Evolutionary conservation across 2,113 vertebrate species (phyloP), one percentile per base, ranked within the genome.

Genomic region (Tonatia bakeri): DNA sequence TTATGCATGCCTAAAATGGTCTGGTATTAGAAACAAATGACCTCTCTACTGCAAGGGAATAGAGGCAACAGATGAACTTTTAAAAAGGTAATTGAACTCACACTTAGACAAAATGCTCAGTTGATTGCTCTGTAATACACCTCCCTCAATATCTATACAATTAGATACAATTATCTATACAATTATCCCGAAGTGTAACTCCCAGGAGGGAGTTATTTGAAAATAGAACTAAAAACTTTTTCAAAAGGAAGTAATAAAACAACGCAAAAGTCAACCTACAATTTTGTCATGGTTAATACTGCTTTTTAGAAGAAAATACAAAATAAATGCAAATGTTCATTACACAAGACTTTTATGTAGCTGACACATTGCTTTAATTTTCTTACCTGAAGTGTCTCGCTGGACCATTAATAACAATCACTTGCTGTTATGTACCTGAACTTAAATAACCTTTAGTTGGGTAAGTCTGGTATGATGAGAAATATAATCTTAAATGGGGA

Each of bases 301-400:
- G 82, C 26, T 56, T 91, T 73, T 95, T 83, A 82, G n/a, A 93
- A 70, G 20, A 76, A 85, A 82, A 61, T 31, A 65, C 26, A 59
- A 45, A 86, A 31, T 80, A 59, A 82, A 5, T 61, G 16, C 19
- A 87, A 43, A 33, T 65, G 13, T 76, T 86, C 28, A 65, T 83
- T 65, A 54, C 15, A 7, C 52, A 70, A 24, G 77, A 26, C 28
- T 94, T 92, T 33, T 40, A 10, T 73, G 50, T 36, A 87, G 28
- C 28, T 86, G 89, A 61, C 31, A 61, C 31, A 82, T 59, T 61
- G 54, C 16, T 94, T 45, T 43, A 91, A 91, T 54, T 88, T 73
- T 92, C 97, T 98, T 97, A 98, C 97, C 97, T 95, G 65, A 65
- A 31, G 36, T 84, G 91, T 72, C 24, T 77, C 87, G 40, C 17